Percentiles rank a stretch among this genome's conserved stretches.
Evolutionary conservation across 2,797 vertebrate species (phyloP).

Genomic region (Protosalanx chinensis): DNA sequence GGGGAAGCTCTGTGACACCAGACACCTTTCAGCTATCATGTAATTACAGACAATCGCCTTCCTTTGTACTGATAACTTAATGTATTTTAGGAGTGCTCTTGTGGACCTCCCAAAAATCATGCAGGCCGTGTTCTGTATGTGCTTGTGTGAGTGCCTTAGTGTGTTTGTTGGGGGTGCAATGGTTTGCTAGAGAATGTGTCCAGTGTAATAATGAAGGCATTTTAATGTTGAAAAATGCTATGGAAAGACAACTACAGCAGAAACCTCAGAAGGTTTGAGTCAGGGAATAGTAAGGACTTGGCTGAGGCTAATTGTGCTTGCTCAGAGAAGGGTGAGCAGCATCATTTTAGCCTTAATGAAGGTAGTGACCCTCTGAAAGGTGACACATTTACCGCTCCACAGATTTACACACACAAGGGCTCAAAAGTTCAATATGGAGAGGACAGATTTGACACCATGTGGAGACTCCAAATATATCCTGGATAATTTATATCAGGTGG

Average conservation of each 20-base stretch:
- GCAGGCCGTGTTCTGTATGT: slow-evolving; percentile 6
- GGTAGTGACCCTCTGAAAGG: slow-evolving; percentile 82
- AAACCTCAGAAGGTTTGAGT: slow-evolving; percentile 63
- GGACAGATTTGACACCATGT: slow-evolving; percentile 67
- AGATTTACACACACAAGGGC: slow-evolving; percentile 76
- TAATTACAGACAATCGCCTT: slow-evolving; percentile 72
- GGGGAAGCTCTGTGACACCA: slow-evolving; percentile 52
- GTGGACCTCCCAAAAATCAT: background rate
- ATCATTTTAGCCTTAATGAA: slow-evolving; percentile 79
- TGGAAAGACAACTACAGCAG: slow-evolving; percentile 56
- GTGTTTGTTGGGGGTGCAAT: slow-evolving; percentile 5
- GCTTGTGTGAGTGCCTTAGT: background rate
- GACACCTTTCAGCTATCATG: slow-evolving; percentile 71
- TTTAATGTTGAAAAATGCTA: slow-evolving; percentile 48
- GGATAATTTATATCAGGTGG: slow-evolving; percentile 56
- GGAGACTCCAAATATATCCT: slow-evolving; percentile 63
- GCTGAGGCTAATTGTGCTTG: slow-evolving; percentile 61
- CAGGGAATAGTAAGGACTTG: slow-evolving; percentile 51
- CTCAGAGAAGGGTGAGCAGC: slow-evolving; percentile 71
- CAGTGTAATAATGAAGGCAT: slow-evolving; percentile 44
- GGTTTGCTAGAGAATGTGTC: slow-evolving; percentile 1
- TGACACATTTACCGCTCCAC: slow-evolving; percentile 78
- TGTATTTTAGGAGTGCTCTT: slow-evolving; percentile 10
- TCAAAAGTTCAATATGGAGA: slow-evolving; percentile 71
- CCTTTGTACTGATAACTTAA: slow-evolving; percentile 65